Conservation (phyloP, 2,888 invertebrate species). For the Chamaedrilus cognettii region DNA sequence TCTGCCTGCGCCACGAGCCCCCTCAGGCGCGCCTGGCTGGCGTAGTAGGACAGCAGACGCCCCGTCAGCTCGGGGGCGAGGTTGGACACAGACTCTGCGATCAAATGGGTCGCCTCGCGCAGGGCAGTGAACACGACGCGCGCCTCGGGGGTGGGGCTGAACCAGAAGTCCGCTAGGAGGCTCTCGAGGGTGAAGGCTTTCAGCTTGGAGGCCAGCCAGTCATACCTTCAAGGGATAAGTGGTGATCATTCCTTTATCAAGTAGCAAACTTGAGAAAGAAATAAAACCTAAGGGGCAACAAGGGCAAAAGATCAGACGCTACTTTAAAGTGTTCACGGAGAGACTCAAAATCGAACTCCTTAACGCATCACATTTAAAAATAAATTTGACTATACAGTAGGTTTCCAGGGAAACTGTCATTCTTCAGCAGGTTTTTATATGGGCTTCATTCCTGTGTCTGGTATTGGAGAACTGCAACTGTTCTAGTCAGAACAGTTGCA, state of each 20-base stretch:
- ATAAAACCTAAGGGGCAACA: constrained; percentile 11
- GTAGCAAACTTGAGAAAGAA: not conserved
- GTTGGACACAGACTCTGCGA: constrained; percentile 49
- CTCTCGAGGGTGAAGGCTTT: constrained; percentile 53
- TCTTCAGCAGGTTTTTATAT: too few species aligned
- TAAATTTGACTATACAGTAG: too few species aligned
- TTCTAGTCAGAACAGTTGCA: too few species aligned
- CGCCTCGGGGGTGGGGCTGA: constrained; percentile 51
- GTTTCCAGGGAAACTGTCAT: too few species aligned
- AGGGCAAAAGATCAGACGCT: too few species aligned
- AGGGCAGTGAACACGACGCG: constrained; percentile 51
- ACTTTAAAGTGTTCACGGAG: too few species aligned
- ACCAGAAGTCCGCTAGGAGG: constrained; percentile 51
- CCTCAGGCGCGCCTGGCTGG: constrained; percentile 48
- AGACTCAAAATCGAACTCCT: too few species aligned
- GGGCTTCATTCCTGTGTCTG: too few species aligned
- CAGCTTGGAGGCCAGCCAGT: constrained; percentile 57
- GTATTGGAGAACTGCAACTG: too few species aligned
- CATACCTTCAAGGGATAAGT: constrained; percentile 55
- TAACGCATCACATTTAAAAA: too few species aligned
- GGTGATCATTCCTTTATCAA: not conserved
- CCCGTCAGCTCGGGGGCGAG: constrained; percentile 55
- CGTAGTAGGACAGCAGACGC: constrained; percentile 53
- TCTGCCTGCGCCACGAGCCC: constrained; percentile 54
- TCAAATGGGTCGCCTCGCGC: constrained; percentile 45